phyloP scores from a whole-genome alignment of 2,113 vertebrate genomes.

The Sula dactylatra region DNA sequence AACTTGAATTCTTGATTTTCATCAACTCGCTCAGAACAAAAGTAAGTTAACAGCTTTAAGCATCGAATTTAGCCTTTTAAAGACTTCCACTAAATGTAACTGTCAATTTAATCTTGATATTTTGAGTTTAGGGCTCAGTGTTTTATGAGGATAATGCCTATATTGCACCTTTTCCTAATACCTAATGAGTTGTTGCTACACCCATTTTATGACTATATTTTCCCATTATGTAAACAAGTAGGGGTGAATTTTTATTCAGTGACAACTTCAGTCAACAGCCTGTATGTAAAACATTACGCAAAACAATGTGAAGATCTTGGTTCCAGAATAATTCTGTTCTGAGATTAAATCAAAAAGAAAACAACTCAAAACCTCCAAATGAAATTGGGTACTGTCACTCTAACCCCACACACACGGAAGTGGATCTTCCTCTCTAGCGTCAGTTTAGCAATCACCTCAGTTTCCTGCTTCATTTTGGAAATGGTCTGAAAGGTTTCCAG shows the following conservation, averaged over 20 bases:
- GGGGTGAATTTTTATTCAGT: conserved; percentile 11
- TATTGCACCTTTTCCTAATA: not conserved
- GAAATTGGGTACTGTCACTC: not conserved
- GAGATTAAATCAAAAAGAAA: conserved; percentile 33
- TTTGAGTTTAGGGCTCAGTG: not conserved
- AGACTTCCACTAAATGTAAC: not conserved
- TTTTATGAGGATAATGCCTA: not conserved
- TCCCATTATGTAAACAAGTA: conserved; percentile 24
- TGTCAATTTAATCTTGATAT: not conserved
- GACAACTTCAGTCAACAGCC: conserved; percentile 40
- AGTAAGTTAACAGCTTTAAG: not conserved
- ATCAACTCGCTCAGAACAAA: not conserved
- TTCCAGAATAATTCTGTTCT: not conserved
- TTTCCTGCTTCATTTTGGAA: conserved; percentile 9
- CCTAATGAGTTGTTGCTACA: not conserved
- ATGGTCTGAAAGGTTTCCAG: conserved; percentile 31
- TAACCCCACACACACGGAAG: not conserved
- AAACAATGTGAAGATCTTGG: conserved; percentile 23
- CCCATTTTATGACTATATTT: not conserved
- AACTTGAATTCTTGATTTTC: not conserved
- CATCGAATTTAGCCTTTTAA: not conserved
- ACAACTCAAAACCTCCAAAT: not conserved
- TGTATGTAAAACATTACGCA: conserved; percentile 14
- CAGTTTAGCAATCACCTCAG: conserved; percentile 19
- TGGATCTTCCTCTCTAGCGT: not conserved